phyloP scores from a whole-genome alignment of 2,797 vertebrate genomes.

The Anas bernieri region DNA sequence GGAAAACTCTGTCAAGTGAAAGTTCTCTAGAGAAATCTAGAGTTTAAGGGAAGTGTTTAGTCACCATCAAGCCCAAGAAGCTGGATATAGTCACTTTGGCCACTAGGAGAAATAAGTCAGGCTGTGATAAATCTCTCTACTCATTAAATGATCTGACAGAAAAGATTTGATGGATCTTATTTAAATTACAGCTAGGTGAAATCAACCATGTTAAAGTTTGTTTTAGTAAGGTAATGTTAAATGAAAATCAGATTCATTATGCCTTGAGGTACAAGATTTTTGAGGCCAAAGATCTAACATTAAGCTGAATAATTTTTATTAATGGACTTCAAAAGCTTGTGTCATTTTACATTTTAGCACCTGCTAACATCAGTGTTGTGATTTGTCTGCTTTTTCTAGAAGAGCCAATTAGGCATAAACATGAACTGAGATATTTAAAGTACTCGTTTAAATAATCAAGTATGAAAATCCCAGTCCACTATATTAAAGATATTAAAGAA shows the following conservation, averaged over 20 bases:
- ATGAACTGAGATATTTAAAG: not conserved
- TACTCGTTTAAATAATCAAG: not conserved
- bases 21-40: not conserved
- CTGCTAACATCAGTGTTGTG: not conserved
- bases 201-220: not conserved
- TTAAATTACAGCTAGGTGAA: not conserved
- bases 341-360: not conserved
- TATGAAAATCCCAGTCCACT: not conserved
- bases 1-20: not conserved
- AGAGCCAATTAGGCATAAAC: not conserved
- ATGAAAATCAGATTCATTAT: not conserved
- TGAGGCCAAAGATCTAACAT: not conserved
- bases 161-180: not conserved
- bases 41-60: not conserved
- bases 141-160: not conserved
- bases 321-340: not conserved
- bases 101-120: not conserved
- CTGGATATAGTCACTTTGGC: not conserved
- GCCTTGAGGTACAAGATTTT: not conserved
- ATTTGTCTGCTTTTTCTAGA: not conserved
- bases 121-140: not conserved
- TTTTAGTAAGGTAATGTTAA: not conserved
- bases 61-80: not conserved
- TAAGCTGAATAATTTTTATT: not conserved
- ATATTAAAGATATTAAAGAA: not conserved